Percentiles rank a stretch among this genome's conserved stretches.
Conservation (phyloP, 2,888 invertebrate species). For the Ophion obscuratus region DNA sequence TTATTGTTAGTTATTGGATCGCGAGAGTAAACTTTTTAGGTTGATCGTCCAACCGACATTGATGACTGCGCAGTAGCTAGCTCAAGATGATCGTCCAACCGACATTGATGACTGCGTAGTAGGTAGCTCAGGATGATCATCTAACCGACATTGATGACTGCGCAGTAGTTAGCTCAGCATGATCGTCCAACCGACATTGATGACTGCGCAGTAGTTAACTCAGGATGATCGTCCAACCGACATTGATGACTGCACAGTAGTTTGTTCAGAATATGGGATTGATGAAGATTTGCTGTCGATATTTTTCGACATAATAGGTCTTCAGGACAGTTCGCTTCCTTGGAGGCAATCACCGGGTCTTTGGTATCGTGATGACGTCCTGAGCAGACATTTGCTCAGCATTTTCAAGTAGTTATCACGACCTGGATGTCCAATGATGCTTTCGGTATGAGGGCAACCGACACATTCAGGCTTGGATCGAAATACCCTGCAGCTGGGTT, state of each 20-base stretch:
- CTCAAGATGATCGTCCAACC: neutral
- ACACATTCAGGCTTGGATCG: neutral
- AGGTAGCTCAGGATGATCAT: neutral
- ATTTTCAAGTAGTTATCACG: neutral
- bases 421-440: no score
- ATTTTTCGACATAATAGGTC: constrained; percentile 1
- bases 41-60: neutral
- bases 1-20: neutral
- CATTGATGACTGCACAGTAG: no score
- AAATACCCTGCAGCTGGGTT: neutral
- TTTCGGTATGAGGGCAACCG: no score
- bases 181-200: neutral
- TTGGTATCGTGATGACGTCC: neutral
- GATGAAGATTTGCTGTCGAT: neutral
- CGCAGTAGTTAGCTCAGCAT: neutral
- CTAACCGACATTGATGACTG: no score
- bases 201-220: neutral
- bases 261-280: neutral
- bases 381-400: constrained; percentile 4
- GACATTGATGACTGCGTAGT: neutral
- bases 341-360: constrained; percentile 3
- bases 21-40: neutral
- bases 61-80: no score
- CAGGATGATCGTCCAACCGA: neutral
- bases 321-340: constrained; percentile 8